Conservation (phyloP, 2,797 vertebrate genomes). For the Brotula barbata region DNA sequence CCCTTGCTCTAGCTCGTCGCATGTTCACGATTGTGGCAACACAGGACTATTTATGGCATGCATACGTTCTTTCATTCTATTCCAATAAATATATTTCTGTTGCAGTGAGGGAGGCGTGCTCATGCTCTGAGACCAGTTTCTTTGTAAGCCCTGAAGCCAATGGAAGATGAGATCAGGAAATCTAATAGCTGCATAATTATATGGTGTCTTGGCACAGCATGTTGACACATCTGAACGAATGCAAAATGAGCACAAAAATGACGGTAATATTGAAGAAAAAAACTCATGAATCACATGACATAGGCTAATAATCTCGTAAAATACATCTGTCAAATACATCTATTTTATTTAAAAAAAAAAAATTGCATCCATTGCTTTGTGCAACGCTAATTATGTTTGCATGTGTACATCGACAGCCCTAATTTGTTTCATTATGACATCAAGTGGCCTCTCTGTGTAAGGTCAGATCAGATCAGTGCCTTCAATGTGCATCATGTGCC, state of each 20-base stretch:
- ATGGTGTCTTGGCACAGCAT: conserved; percentile 13
- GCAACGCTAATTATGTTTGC: background rate
- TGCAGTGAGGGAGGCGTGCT: conserved; percentile 5
- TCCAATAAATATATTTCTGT: background rate
- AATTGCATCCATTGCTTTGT: background rate
- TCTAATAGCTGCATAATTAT: conserved; percentile 11
- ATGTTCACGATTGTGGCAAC: too few species aligned
- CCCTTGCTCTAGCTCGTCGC: too few species aligned
- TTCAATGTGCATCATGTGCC: conserved; percentile 35
- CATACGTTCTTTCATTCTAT: too few species aligned
- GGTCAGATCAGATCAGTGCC: conserved; percentile 32
- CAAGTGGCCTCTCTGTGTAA: conserved; percentile 1
- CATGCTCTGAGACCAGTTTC: conserved; percentile 19
- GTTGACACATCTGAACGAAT: background rate
- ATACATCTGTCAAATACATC: too few species aligned
- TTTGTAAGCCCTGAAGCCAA: background rate
- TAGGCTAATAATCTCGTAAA: too few species aligned
- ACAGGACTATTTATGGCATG: too few species aligned
- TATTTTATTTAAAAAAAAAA: too few species aligned
- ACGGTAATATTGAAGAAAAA: too few species aligned
- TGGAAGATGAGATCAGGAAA: conserved; percentile 20
- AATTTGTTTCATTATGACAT: conserved; percentile 16
- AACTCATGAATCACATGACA: too few species aligned
- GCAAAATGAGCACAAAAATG: background rate
- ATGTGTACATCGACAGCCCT: background rate